phyloP scores from a whole-genome alignment of 2,888 invertebrate genomes.

The Cybosia mesomella region DNA sequence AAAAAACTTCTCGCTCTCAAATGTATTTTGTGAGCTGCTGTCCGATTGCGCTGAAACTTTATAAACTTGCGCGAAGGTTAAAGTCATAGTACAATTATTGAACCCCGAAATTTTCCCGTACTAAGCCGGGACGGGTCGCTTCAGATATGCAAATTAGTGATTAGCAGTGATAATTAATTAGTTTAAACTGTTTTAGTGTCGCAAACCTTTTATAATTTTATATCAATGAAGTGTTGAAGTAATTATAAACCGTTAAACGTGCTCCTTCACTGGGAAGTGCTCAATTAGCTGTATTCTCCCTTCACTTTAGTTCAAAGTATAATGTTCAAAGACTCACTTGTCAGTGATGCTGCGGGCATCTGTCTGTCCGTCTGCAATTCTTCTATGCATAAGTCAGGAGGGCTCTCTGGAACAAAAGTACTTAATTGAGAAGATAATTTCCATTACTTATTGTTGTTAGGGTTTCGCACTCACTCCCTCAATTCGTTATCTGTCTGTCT shows the following conservation, averaged over 20 bases:
- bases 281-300: background rate
- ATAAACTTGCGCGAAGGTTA: too few species aligned
- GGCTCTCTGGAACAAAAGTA: constrained; percentile 73
- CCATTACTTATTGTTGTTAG: background rate
- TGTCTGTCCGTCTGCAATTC: constrained; percentile 62
- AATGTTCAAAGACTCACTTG: constrained; percentile 64
- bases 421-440: background rate
- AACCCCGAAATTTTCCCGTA: too few species aligned
- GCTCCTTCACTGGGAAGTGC: background rate
- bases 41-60: too few species aligned
- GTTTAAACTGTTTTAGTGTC: too few species aligned
- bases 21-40: too few species aligned
- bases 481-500: too few species aligned
- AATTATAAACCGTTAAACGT: background rate
- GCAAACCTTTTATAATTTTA: background rate
- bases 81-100: too few species aligned
- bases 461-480: background rate
- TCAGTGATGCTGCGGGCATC: constrained; percentile 62
- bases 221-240: background rate
- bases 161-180: too few species aligned
- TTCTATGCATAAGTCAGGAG: constrained; percentile 67
- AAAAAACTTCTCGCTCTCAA: too few species aligned
- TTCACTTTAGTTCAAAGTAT: background rate
- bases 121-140: too few species aligned
- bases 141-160: too few species aligned